Percentiles rank a stretch among this genome's conserved stretches.
Conservation (phyloP, 2,888 invertebrate genomes). For the Hydraecia micacea region DNA sequence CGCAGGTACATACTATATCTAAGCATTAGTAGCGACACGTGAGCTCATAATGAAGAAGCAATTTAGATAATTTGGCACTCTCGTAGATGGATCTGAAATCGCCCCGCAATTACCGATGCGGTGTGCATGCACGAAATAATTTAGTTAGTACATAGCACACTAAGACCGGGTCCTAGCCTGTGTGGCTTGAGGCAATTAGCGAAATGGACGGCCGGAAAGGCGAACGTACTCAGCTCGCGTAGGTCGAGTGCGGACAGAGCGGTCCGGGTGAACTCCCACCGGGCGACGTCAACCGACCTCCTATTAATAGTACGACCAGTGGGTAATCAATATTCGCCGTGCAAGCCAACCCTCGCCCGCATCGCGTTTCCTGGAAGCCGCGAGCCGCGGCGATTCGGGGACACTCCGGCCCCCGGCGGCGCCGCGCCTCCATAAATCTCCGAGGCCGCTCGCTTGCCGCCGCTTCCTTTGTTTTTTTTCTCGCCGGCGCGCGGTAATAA, state of each 20-base stretch:
- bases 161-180: conserved; percentile 58
- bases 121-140: conserved; percentile 63
- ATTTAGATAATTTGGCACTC: conserved; percentile 52
- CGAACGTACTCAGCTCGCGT: conserved; percentile 74
- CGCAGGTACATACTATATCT: background rate
- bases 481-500: conserved; percentile 81
- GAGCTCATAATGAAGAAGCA: conserved; percentile 29
- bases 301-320: conserved; percentile 84
- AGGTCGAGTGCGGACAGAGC: conserved; percentile 71
- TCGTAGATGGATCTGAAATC: conserved; percentile 48
- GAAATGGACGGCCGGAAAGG: conserved; percentile 81
- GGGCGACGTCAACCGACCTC: conserved; percentile 74
- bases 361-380: conserved; percentile 84
- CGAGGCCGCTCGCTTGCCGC: conserved; percentile 76
- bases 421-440: conserved; percentile 88
- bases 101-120: conserved; percentile 52
- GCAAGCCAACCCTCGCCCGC: conserved; percentile 81
- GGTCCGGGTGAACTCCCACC: conserved; percentile 71
- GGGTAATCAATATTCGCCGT: conserved; percentile 87
- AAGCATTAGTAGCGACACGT: background rate
- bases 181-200: conserved; percentile 81
- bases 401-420: conserved; percentile 81
- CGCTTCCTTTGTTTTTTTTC: conserved; percentile 85
- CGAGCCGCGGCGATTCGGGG: conserved; percentile 73
- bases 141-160: conserved; percentile 60